These are phyloP conservation scores for Phenacoccus solenopsis DNA, from an alignment of 1,140 invertebrate species.

Conservation along the genomic window DNA sequence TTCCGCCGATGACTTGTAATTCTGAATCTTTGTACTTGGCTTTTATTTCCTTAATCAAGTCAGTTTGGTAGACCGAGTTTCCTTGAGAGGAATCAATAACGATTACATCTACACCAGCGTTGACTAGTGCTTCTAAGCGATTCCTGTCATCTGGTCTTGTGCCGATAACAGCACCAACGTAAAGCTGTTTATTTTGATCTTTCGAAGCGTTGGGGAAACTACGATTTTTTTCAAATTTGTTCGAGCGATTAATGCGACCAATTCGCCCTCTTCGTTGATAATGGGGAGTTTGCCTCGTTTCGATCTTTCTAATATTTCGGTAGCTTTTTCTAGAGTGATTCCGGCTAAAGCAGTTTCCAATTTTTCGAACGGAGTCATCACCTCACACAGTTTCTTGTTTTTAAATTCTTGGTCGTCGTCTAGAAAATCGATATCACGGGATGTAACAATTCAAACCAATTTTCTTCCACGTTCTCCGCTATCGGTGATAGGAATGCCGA, in stretches of 20 bases:
- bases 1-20: conserved; percentile 91
- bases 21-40: conserved; percentile 71
- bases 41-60: conserved; percentile 92
- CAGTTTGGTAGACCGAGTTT: conserved; percentile 90
- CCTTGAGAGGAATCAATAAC: conserved; percentile 97
- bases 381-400: conserved; percentile 28
- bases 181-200: conserved; percentile 91
- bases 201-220: conserved; percentile 95
- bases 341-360: conserved; percentile 78
- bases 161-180: conserved; percentile 94
- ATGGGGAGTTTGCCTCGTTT: conserved; percentile 97
- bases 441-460: conserved; percentile 94
- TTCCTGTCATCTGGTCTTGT: conserved; percentile 74
- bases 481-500: conserved; percentile 90
- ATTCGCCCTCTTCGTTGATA: conserved; percentile 74
- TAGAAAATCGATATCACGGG: conserved; percentile 92
- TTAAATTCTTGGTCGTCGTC: conserved; percentile 18
- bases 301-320: conserved; percentile 87
- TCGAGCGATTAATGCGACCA: conserved; percentile 90
- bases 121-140: conserved; percentile 61
- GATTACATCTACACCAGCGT: conserved; percentile 93
- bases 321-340: conserved; percentile 85
- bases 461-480: conserved; percentile 86
- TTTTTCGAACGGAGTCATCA: conserved; percentile 82
- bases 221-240: conserved; percentile 97